phyloP scores from a whole-genome alignment of 2,113 vertebrate genomes.

The Myiopsitta monachus region DNA sequence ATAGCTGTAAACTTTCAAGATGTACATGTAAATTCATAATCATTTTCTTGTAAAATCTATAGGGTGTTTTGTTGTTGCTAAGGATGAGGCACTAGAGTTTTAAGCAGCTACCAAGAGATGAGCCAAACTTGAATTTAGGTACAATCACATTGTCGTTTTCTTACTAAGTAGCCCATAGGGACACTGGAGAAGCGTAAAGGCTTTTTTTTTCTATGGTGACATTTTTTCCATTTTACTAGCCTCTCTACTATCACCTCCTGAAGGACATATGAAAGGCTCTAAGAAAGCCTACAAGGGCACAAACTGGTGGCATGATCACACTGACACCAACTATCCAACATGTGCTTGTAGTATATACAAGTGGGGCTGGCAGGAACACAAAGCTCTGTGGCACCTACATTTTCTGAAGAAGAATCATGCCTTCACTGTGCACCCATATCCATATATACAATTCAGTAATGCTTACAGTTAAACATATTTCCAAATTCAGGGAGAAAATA shows the following conservation, averaged over 20 bases:
- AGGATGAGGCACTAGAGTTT: background rate
- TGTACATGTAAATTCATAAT: background rate
- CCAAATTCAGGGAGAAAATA: background rate
- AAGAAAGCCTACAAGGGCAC: background rate
- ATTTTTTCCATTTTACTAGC: background rate
- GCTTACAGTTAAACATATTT: background rate
- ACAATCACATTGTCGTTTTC: background rate
- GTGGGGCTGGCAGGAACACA: background rate
- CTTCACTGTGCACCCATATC: background rate
- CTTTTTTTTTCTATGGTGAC: background rate
- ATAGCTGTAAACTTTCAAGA: background rate
- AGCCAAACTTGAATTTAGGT: background rate
- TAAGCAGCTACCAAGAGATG: background rate
- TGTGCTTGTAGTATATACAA: accelerated
- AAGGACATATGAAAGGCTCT: background rate
- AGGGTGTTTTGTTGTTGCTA: background rate
- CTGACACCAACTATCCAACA: background rate
- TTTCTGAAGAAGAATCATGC: background rate
- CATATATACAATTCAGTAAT: background rate
- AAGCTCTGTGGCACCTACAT: background rate
- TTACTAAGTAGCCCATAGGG: background rate
- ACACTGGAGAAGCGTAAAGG: background rate
- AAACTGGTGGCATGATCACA: background rate
- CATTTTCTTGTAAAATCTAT: background rate
- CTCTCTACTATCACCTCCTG: background rate